Evolutionary conservation across 64 coral and sea anemone genomes (phyloP).

Genomic region (Actinia tenebrosa): DNA sequence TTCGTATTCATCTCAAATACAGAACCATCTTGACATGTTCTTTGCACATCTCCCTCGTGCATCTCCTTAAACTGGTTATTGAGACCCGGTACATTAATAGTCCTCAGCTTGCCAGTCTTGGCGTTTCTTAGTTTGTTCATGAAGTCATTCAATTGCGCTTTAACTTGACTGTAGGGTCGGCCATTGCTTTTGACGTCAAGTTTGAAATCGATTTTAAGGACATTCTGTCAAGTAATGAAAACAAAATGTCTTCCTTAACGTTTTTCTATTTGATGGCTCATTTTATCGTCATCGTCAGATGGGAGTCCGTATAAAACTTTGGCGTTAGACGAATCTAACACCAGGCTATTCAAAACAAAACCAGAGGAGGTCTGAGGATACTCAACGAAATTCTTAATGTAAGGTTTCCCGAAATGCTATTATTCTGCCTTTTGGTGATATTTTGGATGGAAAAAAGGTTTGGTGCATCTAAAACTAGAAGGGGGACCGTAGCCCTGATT

Average conservation of each 20-base stretch:
- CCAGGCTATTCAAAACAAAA: no score
- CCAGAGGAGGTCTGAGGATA: no score
- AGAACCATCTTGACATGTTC: slow-evolving; percentile 58
- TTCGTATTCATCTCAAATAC: slow-evolving; percentile 64
- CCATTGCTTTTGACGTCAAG: slow-evolving; percentile 62
- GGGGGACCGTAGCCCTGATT: no score
- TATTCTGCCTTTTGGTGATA: no score
- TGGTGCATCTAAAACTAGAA: no score
- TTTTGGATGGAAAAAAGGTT: no score
- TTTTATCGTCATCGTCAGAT: no score
- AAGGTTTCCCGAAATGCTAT: no score
- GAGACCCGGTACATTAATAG: slow-evolving; percentile 22
- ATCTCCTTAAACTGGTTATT: slow-evolving; percentile 26
- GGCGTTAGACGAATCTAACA: no score
- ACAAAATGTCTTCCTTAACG: neutral
- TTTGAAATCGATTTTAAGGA: slow-evolving; percentile 68
- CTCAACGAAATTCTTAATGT: no score
- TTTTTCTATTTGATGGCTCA: neutral
- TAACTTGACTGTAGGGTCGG: slow-evolving; percentile 17
- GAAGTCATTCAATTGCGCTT: slow-evolving; percentile 42
- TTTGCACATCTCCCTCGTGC: slow-evolving; percentile 8
- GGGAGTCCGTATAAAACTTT: no score
- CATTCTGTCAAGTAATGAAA: slow-evolving; percentile 28
- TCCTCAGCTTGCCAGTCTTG: neutral
- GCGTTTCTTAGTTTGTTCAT: slow-evolving; percentile 22